These are phyloP conservation scores for Alces alces DNA, from an alignment of 2,113 vertebrate genomes.

Conservation along the genomic window DNA sequence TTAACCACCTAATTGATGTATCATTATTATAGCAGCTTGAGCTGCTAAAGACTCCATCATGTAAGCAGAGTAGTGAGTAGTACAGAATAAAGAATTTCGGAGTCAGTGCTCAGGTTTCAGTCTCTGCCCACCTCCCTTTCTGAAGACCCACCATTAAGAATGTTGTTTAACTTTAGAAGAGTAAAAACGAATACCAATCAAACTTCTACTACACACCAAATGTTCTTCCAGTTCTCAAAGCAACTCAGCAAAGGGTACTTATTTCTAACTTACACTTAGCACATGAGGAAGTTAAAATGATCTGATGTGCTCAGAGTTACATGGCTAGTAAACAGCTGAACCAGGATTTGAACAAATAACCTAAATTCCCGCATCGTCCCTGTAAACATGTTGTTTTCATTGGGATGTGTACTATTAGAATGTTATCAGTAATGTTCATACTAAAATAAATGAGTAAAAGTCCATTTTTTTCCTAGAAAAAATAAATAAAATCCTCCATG, in stretches of 20 bases:
- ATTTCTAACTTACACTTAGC: not conserved
- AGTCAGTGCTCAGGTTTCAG: not conserved
- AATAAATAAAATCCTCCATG: not conserved
- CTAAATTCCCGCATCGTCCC: not conserved
- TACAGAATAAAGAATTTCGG: not conserved
- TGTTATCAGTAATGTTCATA: not conserved
- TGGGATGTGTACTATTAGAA: too few relatives aligned
- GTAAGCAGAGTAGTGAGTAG: not conserved
- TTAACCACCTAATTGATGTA: not conserved
- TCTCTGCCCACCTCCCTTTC: not conserved
- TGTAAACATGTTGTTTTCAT: not conserved
- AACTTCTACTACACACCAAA: not conserved
- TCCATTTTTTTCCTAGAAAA: not conserved
- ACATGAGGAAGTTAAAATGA: not conserved
- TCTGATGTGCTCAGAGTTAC: not conserved
- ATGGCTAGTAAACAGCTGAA: not conserved
- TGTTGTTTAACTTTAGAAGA: not conserved
- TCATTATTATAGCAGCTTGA: not conserved
- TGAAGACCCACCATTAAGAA: not conserved
- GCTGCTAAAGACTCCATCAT: not conserved
- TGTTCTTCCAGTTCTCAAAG: not conserved
- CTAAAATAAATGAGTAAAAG: not conserved
- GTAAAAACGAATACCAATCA: not conserved
- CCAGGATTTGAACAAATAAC: not conserved
- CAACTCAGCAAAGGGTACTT: not conserved